Base-by-base conservation (phyloP, 2,888 invertebrate genomes). In the Carabus problematicus region DNA sequence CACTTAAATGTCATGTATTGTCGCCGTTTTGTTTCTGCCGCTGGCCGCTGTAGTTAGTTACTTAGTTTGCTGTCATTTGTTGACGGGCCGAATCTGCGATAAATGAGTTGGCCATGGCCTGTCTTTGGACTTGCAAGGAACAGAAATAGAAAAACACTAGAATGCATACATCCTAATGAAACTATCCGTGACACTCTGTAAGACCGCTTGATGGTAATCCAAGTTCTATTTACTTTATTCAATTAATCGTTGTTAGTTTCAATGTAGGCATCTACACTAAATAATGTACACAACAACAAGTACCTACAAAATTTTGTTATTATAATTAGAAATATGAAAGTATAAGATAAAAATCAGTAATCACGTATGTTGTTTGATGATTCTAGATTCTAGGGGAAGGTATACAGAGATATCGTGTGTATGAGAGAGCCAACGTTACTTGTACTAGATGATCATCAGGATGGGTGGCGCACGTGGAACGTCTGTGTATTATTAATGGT, bases 401-500 rank as follows among this genome's bases (percentile, higher is more conserved):
- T 29, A 29, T 29, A 29, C 29, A 29, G 29, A 29, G 6, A 6
- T 29, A 29, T 3, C 29, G 29, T 29, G 29, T 29, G 52, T 18
- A 16, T 52, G 52, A 52, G 18, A 52, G 52, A 52, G 52, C 12
- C 19, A 19, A 19, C 52, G 16, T 52, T 14, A 18, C 72, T 72
- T 55, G 43, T 54, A 45, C 8, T 47, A 47, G 45, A 45, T 18
- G 18, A 14, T 45, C 61, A 40, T 7, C 41, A 40, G 8, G 12
- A 11, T 73, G 72, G 16, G 19, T 4, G 52, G 52, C 52, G 73
- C 76, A 75, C 77, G 75, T 77, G 77, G 29, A 73, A 75, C 75
- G 69, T 74, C 76, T 73, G 74, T 73, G 75, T 75, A 77, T 79
- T 78, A 78, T 75, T 77, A 76, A 77, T 77, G 76, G 77, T 71